Evolutionary conservation across 2,797 vertebrate genomes (phyloP), one percentile per base, ranked within the genome.

Genomic region (Arctocebus calabarensis): DNA sequence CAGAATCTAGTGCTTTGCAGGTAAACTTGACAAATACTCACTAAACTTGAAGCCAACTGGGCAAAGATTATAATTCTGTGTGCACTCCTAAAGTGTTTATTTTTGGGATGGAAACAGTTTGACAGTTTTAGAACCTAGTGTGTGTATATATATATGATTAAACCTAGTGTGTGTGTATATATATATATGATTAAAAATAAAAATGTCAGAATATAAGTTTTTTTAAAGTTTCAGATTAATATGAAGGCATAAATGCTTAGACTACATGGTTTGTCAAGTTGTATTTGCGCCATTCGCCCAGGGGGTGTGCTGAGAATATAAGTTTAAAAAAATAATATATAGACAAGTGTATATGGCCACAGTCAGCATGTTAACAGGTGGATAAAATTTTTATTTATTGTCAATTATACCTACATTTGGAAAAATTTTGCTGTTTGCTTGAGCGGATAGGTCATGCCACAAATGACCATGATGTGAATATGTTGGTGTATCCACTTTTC

Each of bases 161-260:
- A 85, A 94, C 68, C n/a, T 81, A 66, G 34, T 12, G 70, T 64
- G 12, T 37, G 61, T 32, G 59, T 73, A 83, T 73, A 83, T 77
- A 68, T 32, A 59, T 68, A 78, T 77, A 79, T 78, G 57, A 62
- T 77, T 84, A 89, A 85, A 92, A 90, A 37, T 19, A 88, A 95
- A 84, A 83, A 16, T 27, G 29, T 75, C 14, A 95, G 40, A 84
- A 70, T 4, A 79, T 9, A 71, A 61, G 13, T 64, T 77, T 83
- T 59, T 52, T 52, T 52, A 4, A 52, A 52, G 16, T 52, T 52
- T 52, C 48, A 52, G 48, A 52, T 52, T 52, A 52, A 52, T 14
- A 52, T 52, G 48, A 52, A 16, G 48, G 48, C 14, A 52, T 52
- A 52, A 52, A 52, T 52, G 13, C 48, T 52, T 52, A 16, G 48